Conservation (phyloP, 2,113 vertebrate species). For the Saimiri boliviensis region DNA sequence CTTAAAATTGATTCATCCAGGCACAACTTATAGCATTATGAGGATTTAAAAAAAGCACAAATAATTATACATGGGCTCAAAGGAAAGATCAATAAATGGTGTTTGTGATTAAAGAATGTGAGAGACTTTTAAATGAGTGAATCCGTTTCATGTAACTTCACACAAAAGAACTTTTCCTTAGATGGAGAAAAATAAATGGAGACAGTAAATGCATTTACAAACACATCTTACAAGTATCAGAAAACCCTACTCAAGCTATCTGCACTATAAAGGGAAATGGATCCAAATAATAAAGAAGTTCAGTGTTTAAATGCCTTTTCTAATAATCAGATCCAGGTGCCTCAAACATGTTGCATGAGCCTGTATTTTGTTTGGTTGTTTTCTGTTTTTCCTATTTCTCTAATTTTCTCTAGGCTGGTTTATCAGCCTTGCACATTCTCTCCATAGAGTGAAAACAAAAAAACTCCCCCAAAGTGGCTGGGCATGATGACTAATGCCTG, state of each 20-base stretch:
- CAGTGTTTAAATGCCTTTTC: background rate
- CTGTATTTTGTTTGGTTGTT: background rate
- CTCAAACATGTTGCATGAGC: accelerated
- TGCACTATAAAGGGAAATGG: background rate
- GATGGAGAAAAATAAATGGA: background rate
- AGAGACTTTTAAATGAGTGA: background rate
- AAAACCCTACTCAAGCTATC: background rate
- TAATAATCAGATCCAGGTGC: background rate
- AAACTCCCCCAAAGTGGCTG: no score
- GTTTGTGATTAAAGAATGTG: background rate
- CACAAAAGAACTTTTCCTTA: background rate
- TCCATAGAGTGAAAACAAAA: background rate
- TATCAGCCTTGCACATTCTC: background rate
- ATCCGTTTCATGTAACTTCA: background rate
- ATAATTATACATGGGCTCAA: background rate
- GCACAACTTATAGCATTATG: background rate
- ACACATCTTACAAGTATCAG: background rate
- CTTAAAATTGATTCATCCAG: background rate
- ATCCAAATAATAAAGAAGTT: background rate
- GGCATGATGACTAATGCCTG: no score
- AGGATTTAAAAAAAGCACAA: background rate
- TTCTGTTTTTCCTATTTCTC: background rate
- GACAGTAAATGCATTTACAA: background rate
- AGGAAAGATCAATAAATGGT: background rate
- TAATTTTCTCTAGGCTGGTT: background rate